Evolutionary conservation across 2,888 invertebrate genomes (phyloP), one percentile per base, ranked within the genome.

Genomic region (Biston betularia): DNA sequence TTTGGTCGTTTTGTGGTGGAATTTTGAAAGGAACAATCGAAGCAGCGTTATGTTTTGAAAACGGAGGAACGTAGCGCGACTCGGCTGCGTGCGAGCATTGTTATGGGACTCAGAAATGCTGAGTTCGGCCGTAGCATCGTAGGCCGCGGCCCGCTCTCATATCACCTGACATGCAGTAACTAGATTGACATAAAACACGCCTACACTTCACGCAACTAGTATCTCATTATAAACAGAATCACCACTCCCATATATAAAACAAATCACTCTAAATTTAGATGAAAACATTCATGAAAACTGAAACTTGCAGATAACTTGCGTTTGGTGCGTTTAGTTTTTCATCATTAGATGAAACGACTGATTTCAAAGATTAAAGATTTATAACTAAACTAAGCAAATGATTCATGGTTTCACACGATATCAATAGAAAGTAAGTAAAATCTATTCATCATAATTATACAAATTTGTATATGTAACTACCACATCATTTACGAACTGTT

Each of bases 21-120:
- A 89, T 90, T 91, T 89, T 86, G 81, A 84, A 88, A 88, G 79
- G 81, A 92, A 92, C 92, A 92, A 93, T 91, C 81, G 91, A 81
- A 76, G 78, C 79, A 73, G 76, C 81, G 84, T 81, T 83, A 86
- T 92, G 92, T 93, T 93, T 89, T 92, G 89, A 90, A 92, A 93
- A 91, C 90, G 71, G 50, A 52, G 74, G 76, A 79, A 78, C 83
- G 84, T 81, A 83, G 77, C 78, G 79, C 79, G 82, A 82, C 80
- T 78, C 46, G 82, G 79, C 74, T 79, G 82, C 86, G 84, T 80
- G 74, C 77, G 80, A 81, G 83, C 89, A 89, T 88, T 89, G 89
- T 89, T 88, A 83, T 87, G 83, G 75, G 81, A 74, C 79, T 83
- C 79, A 81, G 80, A 83, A 85, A 85, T 84, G 81, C 83, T 80